These are phyloP conservation scores for Drosophila differens DNA, from an alignment of 2,888 invertebrate genomes.

Conservation along the genomic window DNA sequence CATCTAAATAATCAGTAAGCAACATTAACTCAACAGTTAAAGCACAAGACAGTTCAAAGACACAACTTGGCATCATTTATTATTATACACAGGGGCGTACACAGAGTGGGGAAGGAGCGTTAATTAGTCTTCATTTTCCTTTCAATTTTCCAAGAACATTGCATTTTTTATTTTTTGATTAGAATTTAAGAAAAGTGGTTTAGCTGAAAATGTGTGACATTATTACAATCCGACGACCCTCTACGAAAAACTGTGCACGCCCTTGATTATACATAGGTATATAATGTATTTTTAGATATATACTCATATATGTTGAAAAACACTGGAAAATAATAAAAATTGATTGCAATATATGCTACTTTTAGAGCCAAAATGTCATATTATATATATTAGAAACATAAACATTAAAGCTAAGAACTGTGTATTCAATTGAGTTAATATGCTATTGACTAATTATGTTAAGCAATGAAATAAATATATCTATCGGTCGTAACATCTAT, in stretches of 20 bases:
- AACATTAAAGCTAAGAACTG: background rate
- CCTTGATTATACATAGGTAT: background rate
- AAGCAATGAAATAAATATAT: background rate
- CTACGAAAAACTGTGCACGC: background rate
- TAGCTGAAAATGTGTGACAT: background rate
- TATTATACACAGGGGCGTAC: background rate
- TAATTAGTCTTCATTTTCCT: background rate
- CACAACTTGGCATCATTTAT: constrained; percentile 45
- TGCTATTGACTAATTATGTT: background rate
- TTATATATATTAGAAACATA: background rate
- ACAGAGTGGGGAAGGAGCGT: background rate
- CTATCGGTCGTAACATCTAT: background rate
- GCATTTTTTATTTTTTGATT: background rate
- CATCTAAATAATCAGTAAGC: background rate
- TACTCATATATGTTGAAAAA: background rate
- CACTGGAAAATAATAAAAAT: background rate
- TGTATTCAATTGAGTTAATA: background rate
- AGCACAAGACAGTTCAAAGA: constrained; percentile 56
- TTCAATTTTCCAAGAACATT: background rate
- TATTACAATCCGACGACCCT: background rate
- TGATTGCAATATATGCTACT: background rate
- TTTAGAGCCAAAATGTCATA: background rate
- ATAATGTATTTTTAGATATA: constrained; percentile 1
- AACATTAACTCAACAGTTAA: constrained; percentile 30
- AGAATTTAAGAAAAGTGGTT: background rate